Evolutionary conservation across 2,888 invertebrate genomes (phyloP), one percentile per base, ranked within the genome.

Genomic region (Pegoplata infirma): DNA sequence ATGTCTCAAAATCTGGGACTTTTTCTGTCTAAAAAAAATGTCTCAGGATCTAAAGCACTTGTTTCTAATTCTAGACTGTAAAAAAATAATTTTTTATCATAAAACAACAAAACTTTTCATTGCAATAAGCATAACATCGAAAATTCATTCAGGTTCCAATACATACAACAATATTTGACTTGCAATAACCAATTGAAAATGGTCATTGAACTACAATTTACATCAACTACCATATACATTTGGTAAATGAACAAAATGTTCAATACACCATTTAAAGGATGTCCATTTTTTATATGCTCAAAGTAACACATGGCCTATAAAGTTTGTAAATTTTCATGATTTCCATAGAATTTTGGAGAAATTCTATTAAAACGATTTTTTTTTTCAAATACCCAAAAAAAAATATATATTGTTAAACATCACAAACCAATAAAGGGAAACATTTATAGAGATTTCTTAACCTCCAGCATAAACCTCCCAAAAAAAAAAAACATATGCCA

Each of bases 401-500:
- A 40, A 40, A 40, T n/a, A 12, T 25, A 25, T 25, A 25, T 25
- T 53, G 17, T 7, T 44, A 53, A 28, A 63, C 36, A 44, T 53
- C 74, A 68, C 53, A 68, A 68, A 19, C 32, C 12, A 17, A 53
- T 67, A 36, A 59, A 32, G 12, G 23, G 23, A 46, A 36, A 36
- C 32, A 46, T 23, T 59, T 5, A 21, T 66, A 47, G 16, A 63
- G 61, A 63, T 40, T 40, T 3, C 12, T 32, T 32, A 12, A 10
- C 1, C 23, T 10, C 23, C 23, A 23, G 1, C n/a, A 16, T 25
- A 23, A 23, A 12, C 49, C 4, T 23, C 51, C 14, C 23, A n/a
- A n/a, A n/a, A n/a, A n/a, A n/a, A n/a, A n/a, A n/a, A 23, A 25
- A 51, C 76, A 78, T 80, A 82, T 83, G 84, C 86, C 83, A 84